Conservation (phyloP, 2,113 vertebrate genomes). For the Ptyas mucosa region DNA sequence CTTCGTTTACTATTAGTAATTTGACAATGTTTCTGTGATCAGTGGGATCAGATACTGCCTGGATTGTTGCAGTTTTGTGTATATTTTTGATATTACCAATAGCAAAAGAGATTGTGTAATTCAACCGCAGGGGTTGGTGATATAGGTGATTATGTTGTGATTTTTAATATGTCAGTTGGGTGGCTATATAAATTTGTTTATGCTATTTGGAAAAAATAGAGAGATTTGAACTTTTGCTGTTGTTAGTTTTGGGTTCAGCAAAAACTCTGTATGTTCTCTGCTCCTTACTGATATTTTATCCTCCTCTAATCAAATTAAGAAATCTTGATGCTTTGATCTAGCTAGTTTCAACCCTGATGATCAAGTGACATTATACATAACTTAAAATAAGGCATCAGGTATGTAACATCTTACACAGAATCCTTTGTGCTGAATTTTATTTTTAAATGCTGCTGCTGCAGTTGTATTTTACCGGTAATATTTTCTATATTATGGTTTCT, state of each 20-base stretch:
- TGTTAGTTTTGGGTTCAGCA: background rate
- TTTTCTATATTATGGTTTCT: background rate
- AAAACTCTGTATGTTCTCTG: background rate
- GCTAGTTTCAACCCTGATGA: background rate
- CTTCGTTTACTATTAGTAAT: background rate
- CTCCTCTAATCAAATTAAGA: constrained; percentile 20
- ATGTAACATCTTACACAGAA: background rate
- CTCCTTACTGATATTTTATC: background rate
- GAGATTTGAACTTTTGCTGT: background rate
- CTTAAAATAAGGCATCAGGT: background rate
- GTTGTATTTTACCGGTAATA: background rate
- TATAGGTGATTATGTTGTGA: background rate
- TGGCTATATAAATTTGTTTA: background rate
- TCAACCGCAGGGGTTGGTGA: background rate
- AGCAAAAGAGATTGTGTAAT: background rate
- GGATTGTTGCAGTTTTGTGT: background rate
- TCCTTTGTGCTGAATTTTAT: background rate
- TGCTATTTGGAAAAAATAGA: background rate
- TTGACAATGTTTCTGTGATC: background rate
- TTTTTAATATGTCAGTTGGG: background rate
- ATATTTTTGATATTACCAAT: background rate
- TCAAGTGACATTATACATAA: background rate
- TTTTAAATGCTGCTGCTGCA: background rate
- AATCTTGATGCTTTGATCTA: background rate
- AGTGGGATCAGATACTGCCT: background rate